Conservation (phyloP, 2,797 vertebrate species). For the Sitta carolinensis region DNA sequence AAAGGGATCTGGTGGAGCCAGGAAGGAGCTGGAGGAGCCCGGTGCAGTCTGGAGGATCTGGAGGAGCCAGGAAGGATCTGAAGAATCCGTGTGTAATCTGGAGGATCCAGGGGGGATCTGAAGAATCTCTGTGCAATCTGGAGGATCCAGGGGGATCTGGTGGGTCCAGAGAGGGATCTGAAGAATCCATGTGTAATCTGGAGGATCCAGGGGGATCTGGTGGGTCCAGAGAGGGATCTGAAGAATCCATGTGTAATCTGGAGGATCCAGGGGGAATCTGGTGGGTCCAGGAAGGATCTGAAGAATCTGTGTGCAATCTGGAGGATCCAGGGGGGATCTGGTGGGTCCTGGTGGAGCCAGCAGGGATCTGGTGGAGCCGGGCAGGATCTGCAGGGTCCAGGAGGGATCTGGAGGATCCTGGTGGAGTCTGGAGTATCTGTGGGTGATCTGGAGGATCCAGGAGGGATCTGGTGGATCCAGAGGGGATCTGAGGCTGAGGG, state of each 20-base stretch:
- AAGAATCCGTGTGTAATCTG: too few species aligned
- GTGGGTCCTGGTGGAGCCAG: too few species aligned
- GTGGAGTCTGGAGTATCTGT: too few species aligned
- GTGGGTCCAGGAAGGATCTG: too few species aligned
- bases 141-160: background rate
- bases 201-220: background rate
- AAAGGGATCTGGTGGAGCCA: background rate
- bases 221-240: background rate
- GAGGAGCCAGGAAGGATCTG: too few species aligned
- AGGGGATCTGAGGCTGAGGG: background rate
- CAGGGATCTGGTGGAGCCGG: accelerated
- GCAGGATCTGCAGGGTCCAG: too few species aligned
- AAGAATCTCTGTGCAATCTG: background rate
- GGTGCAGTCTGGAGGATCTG: too few species aligned
- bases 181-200: background rate
- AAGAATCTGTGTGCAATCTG: too few species aligned
- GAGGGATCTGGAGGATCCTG: background rate
- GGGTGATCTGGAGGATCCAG: background rate
- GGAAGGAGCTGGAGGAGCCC: background rate
- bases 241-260: background rate
- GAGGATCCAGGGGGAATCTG: background rate
- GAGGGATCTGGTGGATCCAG: background rate
- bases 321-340: conserved; percentile 4
- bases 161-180: background rate
- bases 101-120: conserved; percentile 3